Percentiles rank a stretch among this genome's conserved stretches.
Evolutionary conservation across 2,888 invertebrate genomes (phyloP).

Genomic region (Drosophila neotestacea): DNA sequence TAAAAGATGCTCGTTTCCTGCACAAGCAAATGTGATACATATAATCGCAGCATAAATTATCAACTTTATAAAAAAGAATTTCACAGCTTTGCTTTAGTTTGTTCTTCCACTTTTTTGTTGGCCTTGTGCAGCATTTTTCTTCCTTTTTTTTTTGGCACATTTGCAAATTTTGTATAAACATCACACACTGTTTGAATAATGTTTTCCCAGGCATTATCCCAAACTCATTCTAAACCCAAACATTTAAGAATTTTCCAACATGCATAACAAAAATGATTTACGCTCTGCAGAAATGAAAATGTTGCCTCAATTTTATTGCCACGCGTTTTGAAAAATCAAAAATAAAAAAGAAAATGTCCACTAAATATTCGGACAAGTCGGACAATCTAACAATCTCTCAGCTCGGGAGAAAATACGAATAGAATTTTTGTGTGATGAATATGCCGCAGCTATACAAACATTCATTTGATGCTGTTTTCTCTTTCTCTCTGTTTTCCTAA

Average conservation of each 20-base stretch:
- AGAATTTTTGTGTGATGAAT: conserved; percentile 60
- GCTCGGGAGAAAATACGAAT: conserved; percentile 32
- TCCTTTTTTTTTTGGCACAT: conserved; percentile 60
- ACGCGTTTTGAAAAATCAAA: conserved; percentile 33
- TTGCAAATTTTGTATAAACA: conserved; percentile 63
- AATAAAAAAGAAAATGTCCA: conserved; percentile 29
- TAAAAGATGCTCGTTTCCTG: conserved; percentile 46
- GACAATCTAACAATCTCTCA: conserved; percentile 17
- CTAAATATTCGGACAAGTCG: conserved; percentile 27
- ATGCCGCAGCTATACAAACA: conserved; percentile 50
- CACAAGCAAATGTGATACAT: conserved; percentile 26
- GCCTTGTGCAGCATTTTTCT: conserved; percentile 58
- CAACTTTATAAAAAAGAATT: conserved; percentile 28
- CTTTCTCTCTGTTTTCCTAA: conserved; percentile 57
- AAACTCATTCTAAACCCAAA: conserved; percentile 44
- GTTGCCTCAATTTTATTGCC: conserved; percentile 28
- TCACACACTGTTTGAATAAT: conserved; percentile 32
- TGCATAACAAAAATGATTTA: conserved; percentile 42
- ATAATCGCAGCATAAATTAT: conserved; percentile 41
- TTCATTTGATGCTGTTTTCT: conserved; percentile 37
- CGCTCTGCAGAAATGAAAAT: conserved; percentile 18
- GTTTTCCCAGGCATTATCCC: conserved; percentile 31
- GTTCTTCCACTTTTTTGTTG: conserved; percentile 24
- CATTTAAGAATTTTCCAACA: conserved; percentile 22
- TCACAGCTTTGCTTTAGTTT: conserved; percentile 24